These are phyloP conservation scores for Myiothlypis chrysogaster DNA, from an alignment of 2,797 vertebrate species.

Conservation along the genomic window DNA sequence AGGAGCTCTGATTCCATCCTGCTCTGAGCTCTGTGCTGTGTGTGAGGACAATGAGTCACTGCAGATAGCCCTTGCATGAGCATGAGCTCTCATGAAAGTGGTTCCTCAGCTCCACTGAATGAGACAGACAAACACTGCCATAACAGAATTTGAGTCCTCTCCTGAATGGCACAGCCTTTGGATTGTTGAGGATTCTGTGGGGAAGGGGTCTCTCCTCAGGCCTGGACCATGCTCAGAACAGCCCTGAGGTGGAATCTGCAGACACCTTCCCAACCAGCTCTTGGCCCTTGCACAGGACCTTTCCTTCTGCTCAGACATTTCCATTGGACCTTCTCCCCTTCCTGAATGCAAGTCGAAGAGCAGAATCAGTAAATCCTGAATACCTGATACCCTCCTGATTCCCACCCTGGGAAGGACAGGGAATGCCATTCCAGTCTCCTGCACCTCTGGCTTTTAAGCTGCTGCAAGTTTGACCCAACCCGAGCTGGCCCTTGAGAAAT, in stretches of 20 bases:
- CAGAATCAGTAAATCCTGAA: neutral
- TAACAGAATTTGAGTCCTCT: neutral
- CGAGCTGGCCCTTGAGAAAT: neutral
- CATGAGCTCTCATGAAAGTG: neutral
- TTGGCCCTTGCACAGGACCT: fast-evolving
- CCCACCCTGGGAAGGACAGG: neutral
- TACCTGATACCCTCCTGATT: neutral
- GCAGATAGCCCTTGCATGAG: neutral
- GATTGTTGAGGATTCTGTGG: neutral
- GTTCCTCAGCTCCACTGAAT: fast-evolving
- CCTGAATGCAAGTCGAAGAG: neutral
- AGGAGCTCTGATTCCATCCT: neutral
- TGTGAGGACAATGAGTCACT: neutral
- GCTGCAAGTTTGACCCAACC: neutral
- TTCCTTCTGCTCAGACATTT: neutral
- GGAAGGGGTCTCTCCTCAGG: neutral
- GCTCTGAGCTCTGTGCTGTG: neutral
- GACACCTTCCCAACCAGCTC: neutral
- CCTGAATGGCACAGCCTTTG: fast-evolving
- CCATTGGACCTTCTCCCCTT: neutral
- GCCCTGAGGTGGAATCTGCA: neutral
- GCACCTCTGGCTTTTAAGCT: neutral
- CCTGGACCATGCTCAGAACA: neutral
- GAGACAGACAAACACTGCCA: neutral
- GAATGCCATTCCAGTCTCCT: neutral